Evolutionary conservation across 2,797 vertebrate species (phyloP).

Genomic region (Fratercula arctica): DNA sequence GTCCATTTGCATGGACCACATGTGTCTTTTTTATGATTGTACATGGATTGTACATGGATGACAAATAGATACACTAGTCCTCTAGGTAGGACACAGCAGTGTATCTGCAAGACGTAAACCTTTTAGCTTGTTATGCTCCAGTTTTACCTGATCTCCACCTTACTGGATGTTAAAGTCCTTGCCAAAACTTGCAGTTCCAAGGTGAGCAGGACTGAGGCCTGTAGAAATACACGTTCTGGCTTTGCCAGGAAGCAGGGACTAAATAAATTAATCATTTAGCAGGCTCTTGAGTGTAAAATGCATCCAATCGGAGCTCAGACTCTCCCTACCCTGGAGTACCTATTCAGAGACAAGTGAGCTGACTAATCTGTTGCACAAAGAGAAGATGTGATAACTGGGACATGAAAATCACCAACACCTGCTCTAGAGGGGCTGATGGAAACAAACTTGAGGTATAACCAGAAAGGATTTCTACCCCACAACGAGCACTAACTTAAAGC

Average conservation of each 20-base stretch:
- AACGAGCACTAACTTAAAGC: not conserved
- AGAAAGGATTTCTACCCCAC: not conserved
- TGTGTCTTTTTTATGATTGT: not conserved
- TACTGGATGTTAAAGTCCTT: not conserved
- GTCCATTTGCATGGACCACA: not conserved
- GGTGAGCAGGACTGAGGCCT: not conserved
- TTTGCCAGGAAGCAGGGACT: not conserved
- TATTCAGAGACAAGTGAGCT: constrained; percentile 14
- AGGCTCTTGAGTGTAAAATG: not conserved
- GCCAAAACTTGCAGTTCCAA: not conserved
- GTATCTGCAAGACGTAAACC: not conserved
- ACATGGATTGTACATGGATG: not conserved
- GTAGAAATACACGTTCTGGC: not conserved
- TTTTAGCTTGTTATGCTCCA: not conserved
- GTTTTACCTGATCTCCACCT: not conserved
- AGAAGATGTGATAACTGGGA: not conserved
- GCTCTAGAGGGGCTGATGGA: not conserved
- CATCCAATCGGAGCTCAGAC: not conserved
- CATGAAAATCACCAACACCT: constrained; percentile 19
- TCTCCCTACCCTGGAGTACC: not conserved
- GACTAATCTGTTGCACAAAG: constrained; percentile 4
- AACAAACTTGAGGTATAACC: not conserved
- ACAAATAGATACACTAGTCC: not conserved
- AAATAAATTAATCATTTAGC: not conserved
- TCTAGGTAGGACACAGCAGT: fast-evolving